Evolutionary conservation across 2,888 invertebrate species (phyloP).

Genomic region (Drosophila sordidula): DNA sequence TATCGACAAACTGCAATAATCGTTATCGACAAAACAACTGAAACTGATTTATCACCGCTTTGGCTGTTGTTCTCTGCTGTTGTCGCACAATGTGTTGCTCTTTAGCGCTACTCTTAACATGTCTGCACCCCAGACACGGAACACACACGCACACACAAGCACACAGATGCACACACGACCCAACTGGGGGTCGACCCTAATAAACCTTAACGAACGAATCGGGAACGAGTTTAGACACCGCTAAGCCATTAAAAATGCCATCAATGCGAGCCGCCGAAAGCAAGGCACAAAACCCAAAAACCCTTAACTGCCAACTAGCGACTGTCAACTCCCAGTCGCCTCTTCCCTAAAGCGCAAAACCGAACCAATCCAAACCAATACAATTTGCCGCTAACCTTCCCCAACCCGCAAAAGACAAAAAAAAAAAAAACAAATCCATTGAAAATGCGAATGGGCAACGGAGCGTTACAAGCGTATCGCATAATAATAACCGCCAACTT

Average conservation of each 20-base stretch:
- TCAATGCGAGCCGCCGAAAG: conserved; percentile 56
- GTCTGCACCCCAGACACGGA: conserved; percentile 46
- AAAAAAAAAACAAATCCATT: conserved; percentile 65
- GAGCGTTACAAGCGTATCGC: conserved; percentile 53
- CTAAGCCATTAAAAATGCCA: conserved; percentile 76
- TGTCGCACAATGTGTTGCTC: conserved; percentile 60
- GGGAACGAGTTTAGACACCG: conserved; percentile 63
- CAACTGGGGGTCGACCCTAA: conserved; percentile 54
- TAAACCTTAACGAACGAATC: conserved; percentile 61
- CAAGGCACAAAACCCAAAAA: conserved; percentile 14
- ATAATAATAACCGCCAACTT: conserved; percentile 80
- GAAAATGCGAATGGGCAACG: conserved; percentile 44
- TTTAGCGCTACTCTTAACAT: conserved; percentile 64
- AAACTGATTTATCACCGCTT: conserved; percentile 70
- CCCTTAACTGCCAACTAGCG: conserved; percentile 6
- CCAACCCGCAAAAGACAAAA: conserved; percentile 1
- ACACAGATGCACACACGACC: not conserved
- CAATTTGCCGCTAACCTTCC: conserved; percentile 25
- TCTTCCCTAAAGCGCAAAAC: conserved; percentile 6
- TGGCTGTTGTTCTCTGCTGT: conserved; percentile 31
- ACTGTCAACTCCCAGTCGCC: conserved; percentile 9
- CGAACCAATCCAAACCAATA: conserved; percentile 24
- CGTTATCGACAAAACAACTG: conserved; percentile 69
- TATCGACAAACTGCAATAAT: conserved; percentile 63
- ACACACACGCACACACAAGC: not conserved